Evolutionary conservation across 1,140 invertebrate genomes (phyloP), one percentile per base, ranked within the genome.

Genomic region (Lutraria rhynchaena): DNA sequence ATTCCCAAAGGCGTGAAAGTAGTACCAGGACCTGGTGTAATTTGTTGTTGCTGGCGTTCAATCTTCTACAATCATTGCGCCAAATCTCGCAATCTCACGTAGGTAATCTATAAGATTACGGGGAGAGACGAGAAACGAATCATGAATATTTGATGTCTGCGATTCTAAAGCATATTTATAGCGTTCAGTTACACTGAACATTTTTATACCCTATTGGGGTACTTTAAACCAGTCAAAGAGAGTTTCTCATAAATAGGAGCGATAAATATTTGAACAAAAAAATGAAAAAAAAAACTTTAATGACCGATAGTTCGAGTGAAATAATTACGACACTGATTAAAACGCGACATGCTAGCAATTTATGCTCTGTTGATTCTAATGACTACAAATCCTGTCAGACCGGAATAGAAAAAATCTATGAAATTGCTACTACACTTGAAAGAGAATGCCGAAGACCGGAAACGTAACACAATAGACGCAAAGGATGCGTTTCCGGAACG

Each of bases 111-210:
- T 67, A 49, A 49, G 63, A 67, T 67, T 67, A 67, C 44, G 63
- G 31, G 63, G 37, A 22, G 33, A 49, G 63, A 51, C 63, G 63
- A 41, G 63, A 41, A 27, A 27, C 37, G 1, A 24, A 29, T 41
- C 63, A 67, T 67, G 63, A 67, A 67, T 67, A 67, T 67, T 67
- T 67, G n/a, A 67, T 67, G 63, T 46, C 24, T 46, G 27, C 27
- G 22, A 29, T 27, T 67, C 44, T 11, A n/a, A 49, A 67, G 49
- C 22, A 67, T 67, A 67, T 67, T 67, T 67, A 51, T 44, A 49
- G 63, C 63, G 7, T 27, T 37, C 29, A 67, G 49, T 41, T 67
- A 13, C n/a, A 67, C 22, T 33, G 63, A 11, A 37, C 27, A 13
- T 31, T 11, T 46, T 67, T 67, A 44, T 41, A 31, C 63, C 11